These are phyloP conservation scores for Tenualosa ilisha DNA, from an alignment of 2,797 vertebrate genomes.

Conservation along the genomic window DNA sequence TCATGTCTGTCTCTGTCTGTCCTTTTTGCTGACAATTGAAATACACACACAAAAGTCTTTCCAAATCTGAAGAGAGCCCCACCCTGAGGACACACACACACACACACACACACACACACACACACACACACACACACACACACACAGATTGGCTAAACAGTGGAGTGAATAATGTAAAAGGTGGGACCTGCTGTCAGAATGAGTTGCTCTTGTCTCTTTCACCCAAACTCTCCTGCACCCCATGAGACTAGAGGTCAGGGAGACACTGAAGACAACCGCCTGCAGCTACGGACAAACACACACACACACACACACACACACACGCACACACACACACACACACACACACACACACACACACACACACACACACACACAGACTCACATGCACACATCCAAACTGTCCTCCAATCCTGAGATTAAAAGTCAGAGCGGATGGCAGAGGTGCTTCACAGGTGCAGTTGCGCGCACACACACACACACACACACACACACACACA, in stretches of 20 bases:
- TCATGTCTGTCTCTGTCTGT: background rate
- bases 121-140: background rate
- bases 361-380: background rate
- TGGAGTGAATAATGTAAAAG: background rate
- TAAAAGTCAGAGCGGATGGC: background rate
- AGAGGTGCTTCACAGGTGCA: background rate
- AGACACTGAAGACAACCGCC: background rate
- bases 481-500: too few species aligned
- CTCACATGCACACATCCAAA: background rate
- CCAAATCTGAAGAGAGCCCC: background rate
- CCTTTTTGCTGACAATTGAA: background rate
- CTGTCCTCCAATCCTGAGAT: background rate
- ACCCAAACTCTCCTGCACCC: background rate
- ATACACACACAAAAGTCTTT: background rate
- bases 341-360: slow-evolving; percentile 21
- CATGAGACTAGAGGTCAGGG: background rate
- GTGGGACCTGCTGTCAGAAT: background rate
- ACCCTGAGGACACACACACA: background rate
- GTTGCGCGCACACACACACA: background rate
- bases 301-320: background rate
- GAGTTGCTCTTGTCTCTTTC: background rate
- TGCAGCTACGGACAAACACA: background rate
- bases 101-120: slow-evolving; percentile 2
- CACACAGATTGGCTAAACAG: background rate
- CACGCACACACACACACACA: background rate